Base-by-base conservation (phyloP, 2,888 invertebrate species). In the Elmis aenea region DNA sequence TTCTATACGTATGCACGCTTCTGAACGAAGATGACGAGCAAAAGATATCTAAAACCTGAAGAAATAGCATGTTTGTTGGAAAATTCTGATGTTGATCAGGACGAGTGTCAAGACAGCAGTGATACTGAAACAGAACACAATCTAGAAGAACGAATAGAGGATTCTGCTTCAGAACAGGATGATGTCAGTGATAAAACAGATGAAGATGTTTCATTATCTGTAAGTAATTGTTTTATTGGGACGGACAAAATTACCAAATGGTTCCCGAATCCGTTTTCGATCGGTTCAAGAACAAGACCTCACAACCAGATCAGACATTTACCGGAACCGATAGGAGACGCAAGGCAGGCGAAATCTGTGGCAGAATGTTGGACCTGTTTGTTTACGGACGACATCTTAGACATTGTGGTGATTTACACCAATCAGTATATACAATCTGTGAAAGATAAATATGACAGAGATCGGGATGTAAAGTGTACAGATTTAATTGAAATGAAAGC, bases 401-500 rank as follows among this genome's bases (percentile, higher is more conserved):
- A 48, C 14, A 38, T 44, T 6, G 46, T 53, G 13, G 46, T 53
- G n/a, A 32, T 21, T 26, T 45, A 41, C 33, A 51, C 50, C 10
- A 48, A 54, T 30, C 39, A 47, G 33, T 46, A 46, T 21, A 51
- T 51, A 8, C 9, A 27, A 32, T 16, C 8, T 5, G 36, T 46
- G 4, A 39, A 32, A 37, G 36, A 24, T 6, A 36, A 39, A 3
- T 53, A 36, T 39, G 8, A 26, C 9, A 21, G 45, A 23, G 33
- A 42, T 24, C 40, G 46, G 26, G 44, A 49, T 40, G 26, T 5
- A 5, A 26, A 5, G 26, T 33, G 27, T 13, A 51, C 45, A 12
- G 45, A 51, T 44, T 24, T 32, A 14, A 45, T 40, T 25, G 48
- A 55, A 45, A 13, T 50, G 22, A 47, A 43, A 26, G 48, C 43